Conservation (phyloP, 2,888 invertebrate species). For the Aphidoletes aphidimyza region DNA sequence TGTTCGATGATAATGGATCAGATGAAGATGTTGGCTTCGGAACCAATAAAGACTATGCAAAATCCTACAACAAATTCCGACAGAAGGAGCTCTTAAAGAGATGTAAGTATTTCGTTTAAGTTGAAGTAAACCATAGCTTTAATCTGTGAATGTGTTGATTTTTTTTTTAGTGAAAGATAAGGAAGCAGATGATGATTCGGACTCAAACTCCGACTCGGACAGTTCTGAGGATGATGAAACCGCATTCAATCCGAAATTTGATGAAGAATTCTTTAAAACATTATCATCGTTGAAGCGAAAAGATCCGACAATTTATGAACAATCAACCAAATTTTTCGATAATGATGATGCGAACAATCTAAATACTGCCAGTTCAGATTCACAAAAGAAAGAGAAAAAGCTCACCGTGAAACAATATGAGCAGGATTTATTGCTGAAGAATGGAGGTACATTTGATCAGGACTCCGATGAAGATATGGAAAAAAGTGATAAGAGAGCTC, state of each 20-base stretch:
- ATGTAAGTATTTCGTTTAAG: constrained; percentile 68
- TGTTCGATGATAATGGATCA: constrained; percentile 70
- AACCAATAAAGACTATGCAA: constrained; percentile 84
- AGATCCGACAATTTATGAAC: constrained; percentile 89
- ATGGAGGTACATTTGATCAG: constrained; percentile 71
- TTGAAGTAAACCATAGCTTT: neutral
- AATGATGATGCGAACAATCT: constrained; percentile 62
- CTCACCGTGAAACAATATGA: constrained; percentile 83
- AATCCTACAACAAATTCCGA: constrained; percentile 84
- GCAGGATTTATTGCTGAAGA: constrained; percentile 77
- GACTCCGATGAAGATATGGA: constrained; percentile 60
- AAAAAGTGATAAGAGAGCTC: constrained; percentile 60
- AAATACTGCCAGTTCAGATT: constrained; percentile 10
- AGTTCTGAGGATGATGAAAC: constrained; percentile 63
- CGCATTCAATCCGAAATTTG: constrained; percentile 66
- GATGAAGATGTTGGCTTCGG: constrained; percentile 71
- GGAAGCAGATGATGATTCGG: constrained; percentile 58
- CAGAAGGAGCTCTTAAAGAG: constrained; percentile 87
- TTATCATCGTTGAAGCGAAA: constrained; percentile 86
- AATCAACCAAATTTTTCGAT: constrained; percentile 77
- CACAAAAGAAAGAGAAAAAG: constrained; percentile 64
- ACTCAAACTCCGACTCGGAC: constrained; percentile 62
- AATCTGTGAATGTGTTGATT: constrained; percentile 21
- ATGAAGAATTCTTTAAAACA: constrained; percentile 89
- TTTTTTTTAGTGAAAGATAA: constrained; percentile 61